A percentile compares a stretch with the other conserved stretches of the same genome.
These are phyloP conservation scores for Daphoenositta chrysoptera DNA, from an alignment of 2,113 vertebrate species.

Conservation along the genomic window DNA sequence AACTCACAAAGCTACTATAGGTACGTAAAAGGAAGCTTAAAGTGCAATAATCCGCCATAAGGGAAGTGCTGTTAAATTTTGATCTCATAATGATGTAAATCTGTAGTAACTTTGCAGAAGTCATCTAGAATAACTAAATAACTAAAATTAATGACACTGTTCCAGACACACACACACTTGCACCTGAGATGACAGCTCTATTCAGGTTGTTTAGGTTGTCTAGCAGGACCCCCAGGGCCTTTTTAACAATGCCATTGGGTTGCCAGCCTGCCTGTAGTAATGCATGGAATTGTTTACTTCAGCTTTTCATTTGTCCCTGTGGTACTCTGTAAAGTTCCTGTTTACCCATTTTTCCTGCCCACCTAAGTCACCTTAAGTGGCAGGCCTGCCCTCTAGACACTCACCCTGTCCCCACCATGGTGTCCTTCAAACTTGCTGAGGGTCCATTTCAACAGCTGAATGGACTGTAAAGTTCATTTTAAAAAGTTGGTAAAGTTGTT, in stretches of 20 bases:
- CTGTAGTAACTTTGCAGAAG: background rate
- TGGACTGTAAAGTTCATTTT: too few relatives aligned
- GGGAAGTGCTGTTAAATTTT: background rate
- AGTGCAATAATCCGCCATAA: background rate
- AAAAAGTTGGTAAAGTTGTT: background rate
- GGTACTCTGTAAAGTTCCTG: background rate
- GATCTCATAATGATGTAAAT: background rate
- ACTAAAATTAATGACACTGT: background rate
- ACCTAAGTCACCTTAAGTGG: accelerated
- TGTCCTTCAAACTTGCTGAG: background rate
- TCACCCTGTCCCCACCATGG: accelerated
- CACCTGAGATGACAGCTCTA: background rate
- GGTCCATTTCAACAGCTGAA: background rate
- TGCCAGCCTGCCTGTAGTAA: background rate
- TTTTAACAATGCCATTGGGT: background rate
- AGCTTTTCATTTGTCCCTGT: background rate
- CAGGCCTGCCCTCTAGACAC: background rate
- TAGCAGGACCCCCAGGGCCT: background rate
- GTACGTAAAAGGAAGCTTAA: background rate
- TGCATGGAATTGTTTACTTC: background rate
- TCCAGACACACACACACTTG: background rate
- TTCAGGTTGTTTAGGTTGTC: background rate
- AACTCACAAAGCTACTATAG: background rate
- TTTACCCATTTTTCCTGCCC: background rate
- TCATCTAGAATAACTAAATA: background rate